A percentile compares a stretch with the other conserved stretches of the same genome.
These are phyloP conservation scores for Phoebastria nigripes DNA, from an alignment of 2,797 vertebrate species.

Conservation along the genomic window DNA sequence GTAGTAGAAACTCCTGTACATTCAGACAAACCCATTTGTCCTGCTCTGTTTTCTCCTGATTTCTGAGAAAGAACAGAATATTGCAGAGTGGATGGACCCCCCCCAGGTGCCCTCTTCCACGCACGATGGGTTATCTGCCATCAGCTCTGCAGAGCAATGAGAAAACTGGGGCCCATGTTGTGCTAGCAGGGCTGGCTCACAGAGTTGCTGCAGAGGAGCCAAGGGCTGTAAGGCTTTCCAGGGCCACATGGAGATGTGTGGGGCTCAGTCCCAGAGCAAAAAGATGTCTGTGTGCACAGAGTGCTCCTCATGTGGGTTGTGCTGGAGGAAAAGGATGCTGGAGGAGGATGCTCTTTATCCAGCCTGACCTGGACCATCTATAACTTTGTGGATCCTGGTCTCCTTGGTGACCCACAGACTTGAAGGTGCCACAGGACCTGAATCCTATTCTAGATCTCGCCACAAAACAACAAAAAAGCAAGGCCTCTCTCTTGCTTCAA, in stretches of 20 bases:
- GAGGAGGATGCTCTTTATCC: neutral
- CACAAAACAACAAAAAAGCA: neutral
- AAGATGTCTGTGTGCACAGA: neutral
- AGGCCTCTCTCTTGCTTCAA: neutral
- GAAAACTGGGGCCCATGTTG: rapidly evolving
- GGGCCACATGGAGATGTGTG: rapidly evolving
- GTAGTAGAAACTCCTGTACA: neutral
- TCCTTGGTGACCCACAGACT: neutral
- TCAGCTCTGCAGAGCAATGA: neutral
- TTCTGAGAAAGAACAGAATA: neutral
- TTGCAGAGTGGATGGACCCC: neutral
- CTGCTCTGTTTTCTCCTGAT: neutral
- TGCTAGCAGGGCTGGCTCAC: neutral
- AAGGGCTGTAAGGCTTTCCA: neutral
- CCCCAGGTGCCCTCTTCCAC: neutral
- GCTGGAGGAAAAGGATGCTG: neutral
- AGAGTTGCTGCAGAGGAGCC: neutral
- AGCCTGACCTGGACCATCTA: neutral
- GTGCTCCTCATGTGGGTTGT: neutral
- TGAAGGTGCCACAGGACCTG: rapidly evolving
- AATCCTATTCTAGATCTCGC: neutral
- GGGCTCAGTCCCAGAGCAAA: neutral
- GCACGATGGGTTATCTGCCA: neutral
- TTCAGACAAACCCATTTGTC: neutral
- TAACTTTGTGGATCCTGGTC: neutral